Percentiles rank a stretch among this genome's conserved stretches.
Conservation (phyloP, 2,797 vertebrate species). For the Cuculus canorus region DNA sequence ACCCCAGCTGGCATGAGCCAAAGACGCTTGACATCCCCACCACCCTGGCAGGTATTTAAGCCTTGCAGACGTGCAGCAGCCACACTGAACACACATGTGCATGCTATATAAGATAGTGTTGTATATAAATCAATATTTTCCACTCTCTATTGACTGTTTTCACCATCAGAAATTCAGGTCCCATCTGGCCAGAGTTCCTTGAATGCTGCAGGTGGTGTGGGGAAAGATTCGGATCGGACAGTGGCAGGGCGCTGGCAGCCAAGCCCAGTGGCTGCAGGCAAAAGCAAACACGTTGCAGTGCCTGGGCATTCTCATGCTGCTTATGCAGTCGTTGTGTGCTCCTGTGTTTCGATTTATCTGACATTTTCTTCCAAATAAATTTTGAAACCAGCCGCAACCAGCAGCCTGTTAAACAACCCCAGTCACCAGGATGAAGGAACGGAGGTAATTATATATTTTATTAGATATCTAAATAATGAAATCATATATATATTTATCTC, state of each 20-base stretch:
- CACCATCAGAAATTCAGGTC: background rate
- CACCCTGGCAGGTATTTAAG: background rate
- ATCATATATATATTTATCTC: background rate
- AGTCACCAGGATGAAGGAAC: background rate
- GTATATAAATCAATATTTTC: background rate
- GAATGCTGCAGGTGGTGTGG: background rate
- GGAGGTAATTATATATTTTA: background rate
- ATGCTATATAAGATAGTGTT: background rate
- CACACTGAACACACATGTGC: background rate
- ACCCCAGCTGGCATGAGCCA: background rate
- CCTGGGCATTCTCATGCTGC: rapidly evolving
- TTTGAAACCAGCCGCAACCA: background rate
- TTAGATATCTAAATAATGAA: background rate
- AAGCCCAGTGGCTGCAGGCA: rapidly evolving
- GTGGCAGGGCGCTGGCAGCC: background rate
- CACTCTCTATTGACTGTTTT: background rate
- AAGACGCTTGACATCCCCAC: background rate
- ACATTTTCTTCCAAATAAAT: background rate
- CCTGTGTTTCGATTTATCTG: rapidly evolving
- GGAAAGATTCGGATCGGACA: rapidly evolving
- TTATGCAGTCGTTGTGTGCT: background rate
- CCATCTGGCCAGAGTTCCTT: background rate
- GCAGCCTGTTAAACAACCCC: background rate
- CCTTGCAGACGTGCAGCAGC: background rate
- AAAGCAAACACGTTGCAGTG: background rate